A percentile compares a stretch with the other conserved stretches of the same genome.
These are phyloP conservation scores for Agapornis roseicollis DNA, from an alignment of 2,113 vertebrate genomes.

Conservation along the genomic window DNA sequence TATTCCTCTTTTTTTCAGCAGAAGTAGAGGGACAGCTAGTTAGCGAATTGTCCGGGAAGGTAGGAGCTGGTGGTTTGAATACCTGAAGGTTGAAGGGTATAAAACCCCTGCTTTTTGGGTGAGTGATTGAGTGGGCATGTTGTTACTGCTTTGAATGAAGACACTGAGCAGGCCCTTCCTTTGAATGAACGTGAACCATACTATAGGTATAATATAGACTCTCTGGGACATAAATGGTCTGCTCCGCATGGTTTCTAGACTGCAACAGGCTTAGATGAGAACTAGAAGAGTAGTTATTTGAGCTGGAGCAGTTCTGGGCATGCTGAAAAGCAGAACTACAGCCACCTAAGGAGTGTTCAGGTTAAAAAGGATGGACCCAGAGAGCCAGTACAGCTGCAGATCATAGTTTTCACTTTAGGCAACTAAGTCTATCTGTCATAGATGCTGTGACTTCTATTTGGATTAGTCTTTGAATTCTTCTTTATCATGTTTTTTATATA, in stretches of 20 bases:
- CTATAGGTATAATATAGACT: background rate
- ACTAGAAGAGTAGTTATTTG: background rate
- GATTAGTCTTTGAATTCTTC: background rate
- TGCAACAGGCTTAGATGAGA: background rate
- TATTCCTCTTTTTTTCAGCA: background rate
- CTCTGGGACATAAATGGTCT: background rate
- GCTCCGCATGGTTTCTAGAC: background rate
- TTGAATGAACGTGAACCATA: accelerated
- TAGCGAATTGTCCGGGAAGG: background rate
- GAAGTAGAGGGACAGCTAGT: background rate
- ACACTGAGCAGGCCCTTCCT: background rate
- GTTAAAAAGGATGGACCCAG: background rate
- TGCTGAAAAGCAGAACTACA: background rate
- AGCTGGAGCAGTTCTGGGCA: background rate
- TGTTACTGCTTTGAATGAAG: background rate
- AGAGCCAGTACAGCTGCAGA: background rate
- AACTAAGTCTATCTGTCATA: background rate
- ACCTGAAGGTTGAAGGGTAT: background rate
- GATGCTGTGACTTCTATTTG: background rate
- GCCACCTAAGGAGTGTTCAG: background rate
- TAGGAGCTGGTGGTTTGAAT: background rate
- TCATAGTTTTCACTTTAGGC: background rate
- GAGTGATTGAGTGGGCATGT: background rate
- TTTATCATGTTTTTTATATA: background rate
- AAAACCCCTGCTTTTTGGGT: background rate